These are phyloP conservation scores for Lycodopsis pacificus DNA, from an alignment of 2,797 vertebrate genomes.

Conservation along the genomic window DNA sequence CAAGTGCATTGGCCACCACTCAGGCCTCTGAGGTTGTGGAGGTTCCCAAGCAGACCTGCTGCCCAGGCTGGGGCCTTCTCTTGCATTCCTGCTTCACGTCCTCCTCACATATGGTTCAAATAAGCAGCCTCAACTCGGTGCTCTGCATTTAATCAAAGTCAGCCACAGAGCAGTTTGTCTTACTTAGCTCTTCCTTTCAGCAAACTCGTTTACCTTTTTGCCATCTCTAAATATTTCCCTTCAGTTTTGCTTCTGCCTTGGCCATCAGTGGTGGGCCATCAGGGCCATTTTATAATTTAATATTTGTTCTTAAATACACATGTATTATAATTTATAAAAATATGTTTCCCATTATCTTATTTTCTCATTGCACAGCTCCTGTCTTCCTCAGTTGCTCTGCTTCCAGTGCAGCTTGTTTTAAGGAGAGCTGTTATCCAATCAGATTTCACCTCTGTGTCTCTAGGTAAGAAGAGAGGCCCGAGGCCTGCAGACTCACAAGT, in stretches of 20 bases:
- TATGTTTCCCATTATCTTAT: no score
- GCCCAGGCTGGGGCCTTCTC: constrained; percentile 26
- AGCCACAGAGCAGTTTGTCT: constrained; percentile 57
- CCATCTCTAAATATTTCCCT: constrained; percentile 13
- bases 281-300: no score
- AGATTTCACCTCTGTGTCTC: no score
- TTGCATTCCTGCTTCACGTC: constrained; percentile 60
- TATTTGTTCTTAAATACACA: no score
- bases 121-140: constrained; percentile 60
- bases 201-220: constrained; percentile 27
- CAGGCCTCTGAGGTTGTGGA: constrained; percentile 47
- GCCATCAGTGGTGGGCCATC: no score
- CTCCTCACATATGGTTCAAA: constrained; percentile 81
- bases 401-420: no score
- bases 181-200: constrained; percentile 44
- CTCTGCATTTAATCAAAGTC: constrained; percentile 78
- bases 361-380: no score
- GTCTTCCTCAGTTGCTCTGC: no score
- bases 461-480: no score
- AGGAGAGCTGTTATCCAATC: no score
- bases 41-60: constrained; percentile 39
- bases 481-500: no score
- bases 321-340: no score
- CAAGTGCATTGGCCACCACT: constrained; percentile 61
- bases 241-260: neutral